A percentile compares a stretch with the other conserved stretches of the same genome.
These are phyloP conservation scores for Aphelenchoides avenae DNA, from an alignment of 1,140 invertebrate genomes.

Conservation along the genomic window DNA sequence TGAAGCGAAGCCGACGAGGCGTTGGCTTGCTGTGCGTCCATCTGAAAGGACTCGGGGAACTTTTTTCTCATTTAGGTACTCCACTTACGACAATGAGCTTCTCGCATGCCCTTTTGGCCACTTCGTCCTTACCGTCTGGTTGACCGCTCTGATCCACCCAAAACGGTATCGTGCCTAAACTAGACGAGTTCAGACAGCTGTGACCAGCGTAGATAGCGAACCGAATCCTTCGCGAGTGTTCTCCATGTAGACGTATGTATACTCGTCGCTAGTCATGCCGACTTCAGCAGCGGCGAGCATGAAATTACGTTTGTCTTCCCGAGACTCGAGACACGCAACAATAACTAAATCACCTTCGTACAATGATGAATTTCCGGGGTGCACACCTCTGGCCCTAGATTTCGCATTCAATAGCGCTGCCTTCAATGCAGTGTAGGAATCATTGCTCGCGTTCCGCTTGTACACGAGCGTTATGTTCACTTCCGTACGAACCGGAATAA, in stretches of 20 bases:
- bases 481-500: no score
- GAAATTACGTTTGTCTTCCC: conserved; percentile 28
- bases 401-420: conserved; percentile 19
- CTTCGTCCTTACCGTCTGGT: conserved; percentile 4
- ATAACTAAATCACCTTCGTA: conserved; percentile 45
- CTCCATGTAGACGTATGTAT: conserved; percentile 32
- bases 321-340: conserved; percentile 26
- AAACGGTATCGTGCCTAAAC: no score
- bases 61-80: not conserved
- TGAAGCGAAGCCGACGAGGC: not conserved
- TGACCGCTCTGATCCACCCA: not conserved
- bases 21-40: not conserved
- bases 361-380: no score
- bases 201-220: conserved; percentile 46
- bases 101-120: not conserved
- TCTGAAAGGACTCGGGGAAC: no score
- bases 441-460: conserved; percentile 16
- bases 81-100: not conserved
- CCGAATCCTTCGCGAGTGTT: conserved; percentile 14
- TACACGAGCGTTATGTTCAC: conserved; percentile 27
- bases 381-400: conserved; percentile 36
- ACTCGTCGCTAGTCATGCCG: conserved; percentile 29
- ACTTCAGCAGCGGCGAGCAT: conserved; percentile 31
- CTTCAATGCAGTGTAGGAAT: conserved; percentile 9
- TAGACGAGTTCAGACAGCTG: no score